These are phyloP conservation scores for Zoroaster sp. DNA, from an alignment of 53 echinoderm and acorn worm genomes.

Conservation along the genomic window DNA sequence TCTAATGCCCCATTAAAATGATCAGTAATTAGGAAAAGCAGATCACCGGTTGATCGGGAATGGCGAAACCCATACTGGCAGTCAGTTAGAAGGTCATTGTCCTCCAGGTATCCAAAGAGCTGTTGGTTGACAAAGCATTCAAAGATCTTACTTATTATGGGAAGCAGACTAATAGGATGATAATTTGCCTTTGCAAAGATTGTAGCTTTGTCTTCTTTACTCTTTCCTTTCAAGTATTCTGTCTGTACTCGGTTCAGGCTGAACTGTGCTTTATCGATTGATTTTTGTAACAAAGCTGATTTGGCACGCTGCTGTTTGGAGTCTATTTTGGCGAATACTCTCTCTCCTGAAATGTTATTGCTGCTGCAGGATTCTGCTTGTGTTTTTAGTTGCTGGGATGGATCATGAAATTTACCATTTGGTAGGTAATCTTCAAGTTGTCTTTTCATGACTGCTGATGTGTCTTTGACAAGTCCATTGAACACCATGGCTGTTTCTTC, in stretches of 20 bases:
- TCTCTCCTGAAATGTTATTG: constrained; percentile 40
- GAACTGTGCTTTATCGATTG: background rate
- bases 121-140: too few relatives aligned
- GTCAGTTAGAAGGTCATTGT: too few relatives aligned
- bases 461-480: background rate
- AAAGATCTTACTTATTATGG: too few relatives aligned
- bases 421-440: background rate
- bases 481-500: background rate
- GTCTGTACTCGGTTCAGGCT: background rate
- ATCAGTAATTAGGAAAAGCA: too few relatives aligned
- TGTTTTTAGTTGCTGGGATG: background rate
- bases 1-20: too few relatives aligned
- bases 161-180: too few relatives aligned
- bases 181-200: background rate
- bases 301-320: too few relatives aligned
- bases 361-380: constrained; percentile 8
- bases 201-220: background rate
- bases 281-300: background rate
- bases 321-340: background rate
- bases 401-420: background rate
- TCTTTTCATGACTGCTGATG: background rate
- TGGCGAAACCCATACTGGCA: too few relatives aligned
- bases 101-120: too few relatives aligned
- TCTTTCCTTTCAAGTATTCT: background rate
- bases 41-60: too few relatives aligned